Conservation (phyloP, 2,888 invertebrate genomes). For the Chironomus tentans region DNA sequence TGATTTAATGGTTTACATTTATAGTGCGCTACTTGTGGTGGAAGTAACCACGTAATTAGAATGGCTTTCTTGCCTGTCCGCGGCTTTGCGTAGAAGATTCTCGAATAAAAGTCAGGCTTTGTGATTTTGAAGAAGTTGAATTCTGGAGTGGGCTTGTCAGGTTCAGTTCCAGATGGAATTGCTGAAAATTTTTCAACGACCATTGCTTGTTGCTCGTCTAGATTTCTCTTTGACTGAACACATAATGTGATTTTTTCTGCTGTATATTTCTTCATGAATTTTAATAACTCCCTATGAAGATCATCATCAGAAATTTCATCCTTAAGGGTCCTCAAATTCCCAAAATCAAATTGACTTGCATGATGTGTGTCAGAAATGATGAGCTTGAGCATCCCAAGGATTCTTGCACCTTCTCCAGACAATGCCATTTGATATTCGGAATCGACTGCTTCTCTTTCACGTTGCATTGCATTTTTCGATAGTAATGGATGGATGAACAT, state of each 20-base stretch:
- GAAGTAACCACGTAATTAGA: slow-evolving; percentile 40
- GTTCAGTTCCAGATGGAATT: background rate
- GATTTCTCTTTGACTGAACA: slow-evolving; percentile 53
- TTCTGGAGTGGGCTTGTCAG: background rate
- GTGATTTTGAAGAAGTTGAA: slow-evolving; percentile 30
- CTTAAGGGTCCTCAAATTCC: slow-evolving; percentile 63
- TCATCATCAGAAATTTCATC: slow-evolving; percentile 58
- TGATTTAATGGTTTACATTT: slow-evolving; percentile 51
- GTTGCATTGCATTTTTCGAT: slow-evolving; percentile 72
- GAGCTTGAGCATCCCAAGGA: slow-evolving; percentile 40
- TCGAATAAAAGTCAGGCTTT: slow-evolving; percentile 35
- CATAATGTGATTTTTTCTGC: slow-evolving; percentile 82
- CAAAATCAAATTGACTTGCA: slow-evolving; percentile 75
- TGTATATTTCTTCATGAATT: slow-evolving; percentile 68
- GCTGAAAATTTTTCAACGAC: slow-evolving; percentile 3
- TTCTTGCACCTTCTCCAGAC: slow-evolving; percentile 42
- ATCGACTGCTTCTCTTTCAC: slow-evolving; percentile 72
- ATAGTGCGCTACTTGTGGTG: slow-evolving; percentile 35
- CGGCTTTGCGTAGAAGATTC: slow-evolving; percentile 61
- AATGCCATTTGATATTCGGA: slow-evolving; percentile 16
- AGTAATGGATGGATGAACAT: slow-evolving; percentile 81
- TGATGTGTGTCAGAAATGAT: slow-evolving; percentile 49
- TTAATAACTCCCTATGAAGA: slow-evolving; percentile 59
- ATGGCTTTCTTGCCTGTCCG: slow-evolving; percentile 63
- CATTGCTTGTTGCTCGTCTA: slow-evolving; percentile 37